Base-by-base conservation (phyloP, 2,888 invertebrate genomes). In the Gnatocerus cornutus region DNA sequence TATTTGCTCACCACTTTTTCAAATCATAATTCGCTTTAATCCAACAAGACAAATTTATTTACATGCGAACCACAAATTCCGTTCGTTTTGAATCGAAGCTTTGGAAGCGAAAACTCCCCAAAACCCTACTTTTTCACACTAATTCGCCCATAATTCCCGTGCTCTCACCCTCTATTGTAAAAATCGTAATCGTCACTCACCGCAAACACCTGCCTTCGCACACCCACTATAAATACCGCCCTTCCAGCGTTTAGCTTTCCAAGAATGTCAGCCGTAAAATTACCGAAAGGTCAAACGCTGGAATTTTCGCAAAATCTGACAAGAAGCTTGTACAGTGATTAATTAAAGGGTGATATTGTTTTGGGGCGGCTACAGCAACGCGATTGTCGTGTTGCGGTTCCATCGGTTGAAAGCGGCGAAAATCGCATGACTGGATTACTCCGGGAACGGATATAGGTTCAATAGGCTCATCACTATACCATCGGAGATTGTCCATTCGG, bases 361-460 rank as follows among this genome's bases (percentile, higher is more conserved):
- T 41, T 12, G 14, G 29, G 14, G 8, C 50, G 30, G 50, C 13
- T 29, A 1, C 50, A 46, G 29, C 27, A n/a, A 13, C 27, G 12
- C 41, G 43, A 58, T 58, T 58, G 58, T 45, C 58, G 27, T 58
- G 27, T n/a, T 58, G 50, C 29, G 45, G 55, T 56, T 56, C 48
- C 21, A 56, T 56, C 39, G 30, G 21, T 3, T 21, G 45, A 55
- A 30, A 55, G 64, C 55, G 55, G 13, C 39, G 64, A 64, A 45
- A 64, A 64, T 64, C 67, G 67, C 59, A 59, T 67, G 48, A 50
- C 67, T 29, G 66, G 66, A 58, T 39, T 50, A 66, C 58, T 43
- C n/a, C 50, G 50, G 56, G 37, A 29, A 41, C 67, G 67, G 58
- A 37, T 27, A 50, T 65, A 14, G 10, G 39, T 41, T 66, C 48